phyloP scores from a whole-genome alignment of 2,888 invertebrate genomes.

The Perithous albicinctus region DNA sequence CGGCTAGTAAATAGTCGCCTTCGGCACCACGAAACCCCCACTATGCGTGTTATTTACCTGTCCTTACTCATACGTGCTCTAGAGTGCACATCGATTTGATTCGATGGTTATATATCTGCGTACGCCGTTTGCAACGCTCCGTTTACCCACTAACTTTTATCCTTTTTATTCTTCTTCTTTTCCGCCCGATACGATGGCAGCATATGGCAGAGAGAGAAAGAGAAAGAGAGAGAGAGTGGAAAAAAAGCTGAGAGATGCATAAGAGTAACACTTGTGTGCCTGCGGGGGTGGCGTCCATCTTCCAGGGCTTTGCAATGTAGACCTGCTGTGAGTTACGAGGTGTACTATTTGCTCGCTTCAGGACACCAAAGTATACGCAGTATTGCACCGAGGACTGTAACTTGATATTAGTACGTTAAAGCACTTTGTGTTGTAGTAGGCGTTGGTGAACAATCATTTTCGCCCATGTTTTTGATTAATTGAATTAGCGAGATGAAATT shows the following conservation, averaged over 20 bases:
- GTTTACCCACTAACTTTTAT: slow-evolving; percentile 32
- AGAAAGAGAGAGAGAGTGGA: neutral
- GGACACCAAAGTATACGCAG: neutral
- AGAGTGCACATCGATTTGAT: slow-evolving; percentile 32
- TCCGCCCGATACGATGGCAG: too few relatives aligned
- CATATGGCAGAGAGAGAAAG: neutral
- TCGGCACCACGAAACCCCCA: slow-evolving; percentile 45
- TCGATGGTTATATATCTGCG: slow-evolving; percentile 22
- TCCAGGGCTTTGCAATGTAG: slow-evolving; percentile 20
- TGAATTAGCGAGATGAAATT: neutral
- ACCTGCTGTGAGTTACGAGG: slow-evolving; percentile 44
- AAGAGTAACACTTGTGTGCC: slow-evolving; percentile 10
- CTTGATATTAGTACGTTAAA: slow-evolving; percentile 4
- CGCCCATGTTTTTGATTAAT: neutral
- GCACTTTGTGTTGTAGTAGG: neutral
- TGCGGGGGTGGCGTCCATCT: slow-evolving; percentile 34
- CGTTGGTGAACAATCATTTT: neutral
- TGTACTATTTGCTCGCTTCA: slow-evolving; percentile 53
- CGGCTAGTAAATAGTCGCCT: slow-evolving; percentile 56
- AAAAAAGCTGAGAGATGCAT: slow-evolving; percentile 8
- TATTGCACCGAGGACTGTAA: neutral
- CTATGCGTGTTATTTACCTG: slow-evolving; percentile 20
- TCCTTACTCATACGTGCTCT: neutral
- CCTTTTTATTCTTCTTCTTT: neutral
- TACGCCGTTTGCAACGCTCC: slow-evolving; percentile 6